Percentiles rank a stretch among this genome's conserved stretches.
These are phyloP conservation scores for Phylloscopus trochiloides DNA, from an alignment of 2,113 vertebrate species.

Conservation along the genomic window DNA sequence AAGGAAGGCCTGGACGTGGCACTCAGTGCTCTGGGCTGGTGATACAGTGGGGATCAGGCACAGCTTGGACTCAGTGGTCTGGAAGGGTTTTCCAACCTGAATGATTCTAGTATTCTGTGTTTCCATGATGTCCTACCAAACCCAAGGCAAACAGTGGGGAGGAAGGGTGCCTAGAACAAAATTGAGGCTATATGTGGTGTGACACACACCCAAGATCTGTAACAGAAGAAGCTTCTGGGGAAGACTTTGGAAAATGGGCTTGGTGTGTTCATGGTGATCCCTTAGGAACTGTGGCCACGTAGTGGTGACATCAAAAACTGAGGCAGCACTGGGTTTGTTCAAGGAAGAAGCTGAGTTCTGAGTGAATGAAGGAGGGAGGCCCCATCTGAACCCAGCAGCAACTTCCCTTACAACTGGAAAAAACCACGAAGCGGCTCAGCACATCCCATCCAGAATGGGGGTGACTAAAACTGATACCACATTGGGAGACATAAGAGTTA, in stretches of 20 bases:
- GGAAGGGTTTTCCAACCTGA: background rate
- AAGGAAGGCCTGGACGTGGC: rapidly evolving
- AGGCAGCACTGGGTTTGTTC: background rate
- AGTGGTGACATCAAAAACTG: background rate
- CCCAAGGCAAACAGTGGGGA: background rate
- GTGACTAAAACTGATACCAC: background rate
- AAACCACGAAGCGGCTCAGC: background rate
- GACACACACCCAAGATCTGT: rapidly evolving
- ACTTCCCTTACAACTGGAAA: background rate
- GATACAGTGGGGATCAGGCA: rapidly evolving
- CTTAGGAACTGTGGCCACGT: background rate
- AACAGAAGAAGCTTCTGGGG: background rate
- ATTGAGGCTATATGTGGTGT: background rate
- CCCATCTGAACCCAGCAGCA: background rate
- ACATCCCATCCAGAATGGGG: background rate
- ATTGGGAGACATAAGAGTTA: background rate
- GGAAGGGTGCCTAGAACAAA: background rate
- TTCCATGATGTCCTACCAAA: background rate
- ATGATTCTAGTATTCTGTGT: background rate
- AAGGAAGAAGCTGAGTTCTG: background rate
- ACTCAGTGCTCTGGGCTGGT: background rate
- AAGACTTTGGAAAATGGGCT: background rate
- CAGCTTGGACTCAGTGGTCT: rapidly evolving
- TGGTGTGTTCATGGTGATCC: background rate
- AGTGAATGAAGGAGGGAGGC: background rate